These are phyloP conservation scores for Lepidurus packardi DNA, from an alignment of 1,140 invertebrate species.

Conservation along the genomic window DNA sequence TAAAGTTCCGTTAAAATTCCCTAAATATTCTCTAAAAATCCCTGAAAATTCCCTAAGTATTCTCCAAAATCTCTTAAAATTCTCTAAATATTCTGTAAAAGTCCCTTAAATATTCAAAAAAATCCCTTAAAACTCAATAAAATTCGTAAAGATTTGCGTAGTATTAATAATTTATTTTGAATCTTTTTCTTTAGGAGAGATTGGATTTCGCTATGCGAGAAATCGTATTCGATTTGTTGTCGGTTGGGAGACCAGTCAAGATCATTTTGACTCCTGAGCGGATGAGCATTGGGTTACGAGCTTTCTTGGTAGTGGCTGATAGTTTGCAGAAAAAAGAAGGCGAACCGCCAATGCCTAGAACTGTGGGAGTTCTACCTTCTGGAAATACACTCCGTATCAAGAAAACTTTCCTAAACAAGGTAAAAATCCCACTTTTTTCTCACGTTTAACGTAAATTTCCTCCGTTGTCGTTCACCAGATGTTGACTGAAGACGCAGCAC, in stretches of 20 bases:
- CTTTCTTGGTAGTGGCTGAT: conserved; percentile 96
- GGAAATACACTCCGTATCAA: conserved; percentile 91
- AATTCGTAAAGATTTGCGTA: no score
- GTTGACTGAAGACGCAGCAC: conserved; percentile 89
- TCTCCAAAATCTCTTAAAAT: no score
- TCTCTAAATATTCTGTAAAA: no score
- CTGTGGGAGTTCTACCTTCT: conserved; percentile 86
- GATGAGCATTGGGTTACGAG: conserved; percentile 95
- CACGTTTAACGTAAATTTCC: neutral
- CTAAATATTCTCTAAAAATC: no score
- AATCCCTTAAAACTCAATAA: no score
- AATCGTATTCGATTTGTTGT: conserved; percentile 96
- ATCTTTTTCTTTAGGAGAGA: conserved; percentile 56
- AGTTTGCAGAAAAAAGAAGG: conserved; percentile 97
- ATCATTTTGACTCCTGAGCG: conserved; percentile 92
- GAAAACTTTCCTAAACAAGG: conserved; percentile 91
- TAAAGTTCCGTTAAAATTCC: no score
- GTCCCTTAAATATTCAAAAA: no score
- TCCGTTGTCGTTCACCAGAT: conserved; percentile 50
- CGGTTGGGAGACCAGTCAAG: conserved; percentile 89
- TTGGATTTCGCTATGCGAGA: conserved; percentile 98
- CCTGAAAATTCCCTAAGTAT: no score
- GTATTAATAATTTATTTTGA: neutral
- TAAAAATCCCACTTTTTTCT: conserved; percentile 36
- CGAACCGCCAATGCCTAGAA: conserved; percentile 94